phyloP scores from a whole-genome alignment of 2,797 vertebrate genomes.

The Hephaestus fuliginosus region DNA sequence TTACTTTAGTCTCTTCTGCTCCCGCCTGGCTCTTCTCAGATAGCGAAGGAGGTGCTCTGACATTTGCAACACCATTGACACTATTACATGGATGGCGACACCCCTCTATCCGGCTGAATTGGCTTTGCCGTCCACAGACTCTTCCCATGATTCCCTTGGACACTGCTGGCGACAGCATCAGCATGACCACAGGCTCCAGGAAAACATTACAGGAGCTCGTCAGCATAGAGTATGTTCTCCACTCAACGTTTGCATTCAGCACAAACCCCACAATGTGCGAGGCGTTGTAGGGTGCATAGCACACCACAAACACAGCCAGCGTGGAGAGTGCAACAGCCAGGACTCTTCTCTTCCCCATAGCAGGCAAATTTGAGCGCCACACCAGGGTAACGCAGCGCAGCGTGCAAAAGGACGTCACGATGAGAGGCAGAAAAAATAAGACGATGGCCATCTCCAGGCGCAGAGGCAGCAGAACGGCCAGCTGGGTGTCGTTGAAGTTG shows the following conservation, averaged over 20 bases:
- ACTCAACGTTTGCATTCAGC: constrained; percentile 64
- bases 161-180: constrained; percentile 80
- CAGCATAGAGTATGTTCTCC: constrained; percentile 87
- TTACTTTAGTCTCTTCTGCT: constrained; percentile 32
- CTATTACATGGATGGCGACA: constrained; percentile 7
- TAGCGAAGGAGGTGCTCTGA: background rate
- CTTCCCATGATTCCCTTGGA: constrained; percentile 70
- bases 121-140: constrained; percentile 70
- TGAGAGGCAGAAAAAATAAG: constrained; percentile 87
- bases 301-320: constrained; percentile 87
- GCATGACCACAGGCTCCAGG: constrained; percentile 89
- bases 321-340: constrained; percentile 88
- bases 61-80: constrained; percentile 5
- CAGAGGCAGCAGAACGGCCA: constrained; percentile 83
- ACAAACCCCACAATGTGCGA: constrained; percentile 89
- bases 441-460: constrained; percentile 89
- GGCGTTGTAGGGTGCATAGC: constrained; percentile 91
- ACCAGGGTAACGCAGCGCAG: constrained; percentile 87
- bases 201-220: constrained; percentile 91
- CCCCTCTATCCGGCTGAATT: constrained; percentile 44
- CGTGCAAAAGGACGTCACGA: constrained; percentile 86
- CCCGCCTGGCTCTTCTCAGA: constrained; percentile 49
- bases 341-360: constrained; percentile 85
- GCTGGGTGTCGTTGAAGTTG: constrained; percentile 83
- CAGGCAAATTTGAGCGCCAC: constrained; percentile 84